Evolutionary conservation across 2,797 vertebrate species (phyloP).

Genomic region (Chaetophractus vellerosus): DNA sequence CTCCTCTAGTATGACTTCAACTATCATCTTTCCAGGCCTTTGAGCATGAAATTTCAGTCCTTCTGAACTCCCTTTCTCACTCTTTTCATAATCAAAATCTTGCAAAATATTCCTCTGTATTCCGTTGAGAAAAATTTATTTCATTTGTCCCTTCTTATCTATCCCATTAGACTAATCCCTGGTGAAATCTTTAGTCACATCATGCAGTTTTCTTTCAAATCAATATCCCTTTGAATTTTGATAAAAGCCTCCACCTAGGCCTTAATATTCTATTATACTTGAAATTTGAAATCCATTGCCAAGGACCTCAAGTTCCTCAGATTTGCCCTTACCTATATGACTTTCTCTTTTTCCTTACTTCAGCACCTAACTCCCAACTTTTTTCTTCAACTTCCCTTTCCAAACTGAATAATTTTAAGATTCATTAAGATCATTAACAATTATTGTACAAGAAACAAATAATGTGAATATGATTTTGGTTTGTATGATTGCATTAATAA

Average conservation of each 20-base stretch:
- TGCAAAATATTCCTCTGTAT: constrained; percentile 67
- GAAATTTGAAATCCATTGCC: not conserved
- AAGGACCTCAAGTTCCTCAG: not conserved
- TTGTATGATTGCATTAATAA: not conserved
- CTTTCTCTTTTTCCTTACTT: not conserved
- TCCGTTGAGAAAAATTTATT: constrained; percentile 67
- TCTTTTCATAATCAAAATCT: constrained; percentile 77
- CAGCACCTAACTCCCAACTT: rapidly evolving
- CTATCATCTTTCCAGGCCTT: constrained; percentile 71
- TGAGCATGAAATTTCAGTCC: constrained; percentile 77
- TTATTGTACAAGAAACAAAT: constrained; percentile 1
- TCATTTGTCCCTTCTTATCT: constrained; percentile 71
- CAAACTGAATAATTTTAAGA: constrained; percentile 42
- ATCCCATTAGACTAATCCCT: constrained; percentile 42
- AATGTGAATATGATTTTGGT: constrained; percentile 8
- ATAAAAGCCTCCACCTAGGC: not conserved
- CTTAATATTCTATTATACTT: constrained; percentile 12
- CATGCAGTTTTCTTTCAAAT: not conserved
- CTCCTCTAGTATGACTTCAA: constrained; percentile 78
- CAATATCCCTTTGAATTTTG: not conserved
- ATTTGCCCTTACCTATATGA: not conserved
- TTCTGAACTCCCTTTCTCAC: constrained; percentile 44
- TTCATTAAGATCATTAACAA: not conserved
- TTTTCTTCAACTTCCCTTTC: not conserved
- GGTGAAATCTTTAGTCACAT: constrained; percentile 58